Percentiles rank a stretch among this genome's conserved stretches.
These are phyloP conservation scores for Diglossa cyanea DNA, from an alignment of 2,797 vertebrate species.

Conservation along the genomic window DNA sequence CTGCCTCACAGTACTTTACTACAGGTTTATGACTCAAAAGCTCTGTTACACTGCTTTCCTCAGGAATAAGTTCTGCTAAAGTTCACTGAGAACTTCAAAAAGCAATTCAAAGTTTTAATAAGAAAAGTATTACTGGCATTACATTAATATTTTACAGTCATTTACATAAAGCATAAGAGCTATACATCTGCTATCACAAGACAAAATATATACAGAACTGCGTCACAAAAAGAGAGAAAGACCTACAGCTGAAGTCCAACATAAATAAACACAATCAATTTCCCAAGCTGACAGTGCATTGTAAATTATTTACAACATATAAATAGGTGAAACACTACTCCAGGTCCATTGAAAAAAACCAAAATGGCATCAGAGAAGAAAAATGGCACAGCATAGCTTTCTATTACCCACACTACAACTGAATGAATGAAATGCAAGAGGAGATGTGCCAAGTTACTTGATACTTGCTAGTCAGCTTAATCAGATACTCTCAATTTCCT, in stretches of 20 bases:
- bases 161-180: not conserved
- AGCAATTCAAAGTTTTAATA: not conserved
- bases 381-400: slow-evolving; percentile 66
- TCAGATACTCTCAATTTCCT: slow-evolving; percentile 79
- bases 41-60: not conserved
- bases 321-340: slow-evolving; percentile 72
- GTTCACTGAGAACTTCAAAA: not conserved
- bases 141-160: not conserved
- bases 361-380: slow-evolving; percentile 70
- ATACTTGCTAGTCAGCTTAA: slow-evolving; percentile 78
- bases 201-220: not conserved
- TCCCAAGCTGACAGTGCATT: not conserved
- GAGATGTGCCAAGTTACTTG: slow-evolving; percentile 71
- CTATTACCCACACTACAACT: slow-evolving; percentile 64
- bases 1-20: not conserved
- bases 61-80: not conserved
- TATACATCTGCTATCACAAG: not conserved
- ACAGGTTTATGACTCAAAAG: not conserved
- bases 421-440: slow-evolving; percentile 71
- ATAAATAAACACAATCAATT: slow-evolving; percentile 13
- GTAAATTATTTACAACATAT: slow-evolving; percentile 68
- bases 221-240: not conserved
- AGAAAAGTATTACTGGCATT: not conserved
- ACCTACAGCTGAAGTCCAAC: not conserved
- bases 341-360: slow-evolving; percentile 70